These are phyloP conservation scores for Vulpes lagopus DNA, from an alignment of 2,113 vertebrate genomes.

Conservation along the genomic window DNA sequence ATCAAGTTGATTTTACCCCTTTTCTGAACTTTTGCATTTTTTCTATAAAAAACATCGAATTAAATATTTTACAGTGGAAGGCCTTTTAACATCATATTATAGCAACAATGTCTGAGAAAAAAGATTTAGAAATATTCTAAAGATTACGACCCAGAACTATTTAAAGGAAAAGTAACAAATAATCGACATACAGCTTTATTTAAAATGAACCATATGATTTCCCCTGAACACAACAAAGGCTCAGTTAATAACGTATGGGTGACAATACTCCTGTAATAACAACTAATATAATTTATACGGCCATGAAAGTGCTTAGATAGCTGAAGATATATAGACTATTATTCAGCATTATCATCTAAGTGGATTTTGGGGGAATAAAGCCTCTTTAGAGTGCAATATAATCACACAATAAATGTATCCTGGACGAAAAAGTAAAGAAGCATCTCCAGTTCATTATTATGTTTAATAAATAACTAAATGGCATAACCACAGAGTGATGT, in stretches of 20 bases:
- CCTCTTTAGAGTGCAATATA: background rate
- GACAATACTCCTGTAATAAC: background rate
- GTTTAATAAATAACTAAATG: constrained; percentile 45
- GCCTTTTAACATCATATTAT: constrained; percentile 33
- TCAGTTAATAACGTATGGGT: background rate
- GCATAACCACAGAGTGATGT: background rate
- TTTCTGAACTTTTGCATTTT: constrained; percentile 99
- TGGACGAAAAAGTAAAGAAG: background rate
- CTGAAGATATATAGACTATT: background rate
- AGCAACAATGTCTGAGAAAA: constrained; percentile 21
- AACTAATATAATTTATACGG: background rate
- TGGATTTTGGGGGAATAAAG: background rate
- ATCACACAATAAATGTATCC: background rate
- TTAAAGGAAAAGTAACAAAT: constrained; percentile 15
- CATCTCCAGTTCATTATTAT: background rate
- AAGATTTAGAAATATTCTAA: constrained; percentile 29
- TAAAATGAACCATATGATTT: constrained; percentile 16
- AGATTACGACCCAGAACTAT: background rate
- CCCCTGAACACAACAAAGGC: background rate
- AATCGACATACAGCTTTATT: background rate
- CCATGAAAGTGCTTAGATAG: constrained; percentile 3
- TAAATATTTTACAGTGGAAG: constrained; percentile 45
- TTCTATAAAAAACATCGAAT: constrained; percentile 90
- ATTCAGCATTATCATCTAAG: constrained; percentile 12
- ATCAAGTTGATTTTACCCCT: constrained; percentile 99